Evolutionary conservation across 1,140 invertebrate species (phyloP), one percentile per base, ranked within the genome.

Genomic region (Helicoverpa zea): DNA sequence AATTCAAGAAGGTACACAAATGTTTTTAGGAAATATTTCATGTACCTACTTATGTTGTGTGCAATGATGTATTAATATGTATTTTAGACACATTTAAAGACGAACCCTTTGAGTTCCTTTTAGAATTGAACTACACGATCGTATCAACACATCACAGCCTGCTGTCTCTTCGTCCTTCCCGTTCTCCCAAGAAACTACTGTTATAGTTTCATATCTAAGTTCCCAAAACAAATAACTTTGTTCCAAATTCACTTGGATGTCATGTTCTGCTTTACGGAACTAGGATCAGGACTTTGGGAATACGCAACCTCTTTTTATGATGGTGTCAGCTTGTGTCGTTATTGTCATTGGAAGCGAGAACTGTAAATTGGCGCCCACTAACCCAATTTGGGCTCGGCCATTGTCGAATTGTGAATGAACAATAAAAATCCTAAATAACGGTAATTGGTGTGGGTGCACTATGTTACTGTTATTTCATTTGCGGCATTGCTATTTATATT

Each of bases 221-320:
- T 61, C 73, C 35, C n/a, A 23, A 76, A 51, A 63, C 5, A 49
- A 51, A 63, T 2, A 49, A 61, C 43, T 76, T 43, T 58, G 51
- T 58, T 61, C 52, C 30, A 76, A 49, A 63, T 78, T 78, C 10
- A 49, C n/a, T 72, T 61, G 54, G 70, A 70, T 59, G 77, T 70
- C 30, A 58, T 79, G 56, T 49, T 61, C 35, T 51, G 35, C 11
- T 30, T 4, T 30, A 58, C 29, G 29, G 30, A 66, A 66, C 14
- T 29, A 11, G 52, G 68, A 56, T 56, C n/a, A 11, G 30, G 16
- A 52, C 13, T 66, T 51, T 30, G 12, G 56, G 64, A 79, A 51
- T 18, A 13, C 63, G 30, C 72, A 61, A 16, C 14, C 30, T 23
- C 29, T 12, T 11, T 43, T 58, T 59, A 59, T 14, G 76, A 68